Evolutionary conservation across 2,888 invertebrate species (phyloP), one percentile per base, ranked within the genome.

Genomic region (Osmoderma eremita): DNA sequence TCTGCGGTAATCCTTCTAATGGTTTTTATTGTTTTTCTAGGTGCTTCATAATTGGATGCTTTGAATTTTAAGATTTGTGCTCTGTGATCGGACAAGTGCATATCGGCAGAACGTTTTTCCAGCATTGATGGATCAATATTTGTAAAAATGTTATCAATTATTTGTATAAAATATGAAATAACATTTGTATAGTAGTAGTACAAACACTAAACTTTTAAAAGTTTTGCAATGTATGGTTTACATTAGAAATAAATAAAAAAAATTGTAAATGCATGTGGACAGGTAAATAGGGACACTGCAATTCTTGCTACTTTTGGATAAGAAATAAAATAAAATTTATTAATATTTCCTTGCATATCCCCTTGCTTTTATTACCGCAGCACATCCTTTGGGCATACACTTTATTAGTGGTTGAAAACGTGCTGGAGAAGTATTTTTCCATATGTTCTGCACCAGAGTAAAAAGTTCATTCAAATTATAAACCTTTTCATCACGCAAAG

Each of bases 321-420:
- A 49, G 12, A 49, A 18, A 49, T 49, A 49, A 49, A 49, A 49
- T 49, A 49, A 20, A 49, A 49, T 18, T 22, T 18, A 22, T 49
- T 20, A 49, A 49, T 49, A 49, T 49, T 49, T 49, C 20, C 20
- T 20, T 20, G 49, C 20, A 49, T 49, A 49, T 49, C 22, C 10
- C 49, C 20, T 49, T 22, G 20, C 49, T 20, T 49, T 49, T 49
- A 49, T 49, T 49, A 49, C 20, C 22, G 49, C 22, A 49, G 49
- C 49, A 49, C 49, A 49, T 49, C 49, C 20, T 49, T 49, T 49
- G 20, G 49, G 49, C 12, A 49, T 22, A 49, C 17, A 48, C 17
- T 15, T 36, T 36, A 36, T 36, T 36, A 36, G 36, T 36, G 36
- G 6, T 36, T 36, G 36, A 36, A 5, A 36, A 36, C 36, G 36